Evolutionary conservation across 92 coral and sea anemone species (phyloP), one percentile per base, ranked within the genome.

Genomic region (Galaxea fascicularis): DNA sequence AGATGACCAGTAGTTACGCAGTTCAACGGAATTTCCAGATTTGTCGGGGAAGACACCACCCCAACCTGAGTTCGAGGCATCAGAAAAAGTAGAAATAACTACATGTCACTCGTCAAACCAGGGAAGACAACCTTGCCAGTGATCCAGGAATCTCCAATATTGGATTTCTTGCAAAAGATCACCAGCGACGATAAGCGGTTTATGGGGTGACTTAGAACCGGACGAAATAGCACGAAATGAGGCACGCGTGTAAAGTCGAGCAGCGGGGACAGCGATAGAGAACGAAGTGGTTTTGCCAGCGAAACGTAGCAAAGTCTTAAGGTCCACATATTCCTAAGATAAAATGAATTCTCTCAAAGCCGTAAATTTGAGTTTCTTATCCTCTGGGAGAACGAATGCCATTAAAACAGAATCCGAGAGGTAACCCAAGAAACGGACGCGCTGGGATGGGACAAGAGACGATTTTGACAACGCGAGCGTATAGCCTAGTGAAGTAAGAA

Each of bases 61-160:
- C 90, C 95, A 92, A 7, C 93, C 95, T 18, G 91, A 86, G 68
- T 90, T 90, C 39, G 90, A 93, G 4, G 95, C 95, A 73, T 90
- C 88, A 64, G 87, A 81, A 82, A 8, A 87, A 53, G 80, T 86
- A 75, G 58, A 18, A 53, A 87, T 67, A 30, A 79, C 87, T 12
- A 47, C 77, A 73, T 90, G 93, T 35, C 88, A 51, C 86, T 93
- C 91, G 15, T 86, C 81, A 58, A 79, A 73, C 93, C 95, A 93
- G 45, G 91, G 91, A 17, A 92, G 74, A 64, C 71, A 82, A 10
- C 87, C 93, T 41, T 69, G 51, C 90, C 91, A 92, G 65, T n/a
- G 65, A 65, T 92, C 91, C 47, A 89, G 78, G 30, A 92, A 92
- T 57, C 89, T 65, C 91, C 91, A 89, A 29, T 77, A 86, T 15